These are phyloP conservation scores for Scaptomyza caliginosa DNA, from an alignment of 2,888 invertebrate species.

Conservation along the genomic window DNA sequence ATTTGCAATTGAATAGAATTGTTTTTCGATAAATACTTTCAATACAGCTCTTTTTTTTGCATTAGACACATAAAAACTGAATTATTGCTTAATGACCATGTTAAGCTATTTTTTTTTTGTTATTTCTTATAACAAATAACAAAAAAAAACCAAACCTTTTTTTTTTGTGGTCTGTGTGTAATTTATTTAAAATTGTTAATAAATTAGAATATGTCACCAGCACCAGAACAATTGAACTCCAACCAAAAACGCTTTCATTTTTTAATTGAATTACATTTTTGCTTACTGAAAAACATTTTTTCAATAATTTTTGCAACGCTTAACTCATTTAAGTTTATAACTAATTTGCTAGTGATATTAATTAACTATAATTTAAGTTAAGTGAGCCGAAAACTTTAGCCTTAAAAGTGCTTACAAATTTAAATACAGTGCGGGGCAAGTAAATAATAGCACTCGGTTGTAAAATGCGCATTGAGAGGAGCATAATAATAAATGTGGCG, in stretches of 20 bases:
- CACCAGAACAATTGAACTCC: rapidly evolving
- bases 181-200: not conserved
- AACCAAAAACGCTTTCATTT: not conserved
- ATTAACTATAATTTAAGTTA: slow-evolving; percentile 15
- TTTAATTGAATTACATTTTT: not conserved
- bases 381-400: not conserved
- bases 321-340: slow-evolving; percentile 11
- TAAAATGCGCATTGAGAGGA: slow-evolving; percentile 73
- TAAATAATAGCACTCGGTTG: slow-evolving; percentile 66
- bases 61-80: too few species aligned
- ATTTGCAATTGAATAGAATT: too few species aligned
- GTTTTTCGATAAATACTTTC: too few species aligned
- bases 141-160: too few species aligned
- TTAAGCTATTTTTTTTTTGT: too few species aligned
- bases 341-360: not conserved
- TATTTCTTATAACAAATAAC: too few species aligned
- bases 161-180: not conserved
- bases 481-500: slow-evolving; percentile 70
- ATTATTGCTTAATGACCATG: too few species aligned
- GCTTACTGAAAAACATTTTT: too few species aligned
- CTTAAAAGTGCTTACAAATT: slow-evolving; percentile 3
- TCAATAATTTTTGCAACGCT: slow-evolving; percentile 9
- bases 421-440: slow-evolving; percentile 36
- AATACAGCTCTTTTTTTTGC: too few species aligned
- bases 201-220: not conserved